Conservation (phyloP, 2,888 invertebrate species). For the Pelosia muscerda region DNA sequence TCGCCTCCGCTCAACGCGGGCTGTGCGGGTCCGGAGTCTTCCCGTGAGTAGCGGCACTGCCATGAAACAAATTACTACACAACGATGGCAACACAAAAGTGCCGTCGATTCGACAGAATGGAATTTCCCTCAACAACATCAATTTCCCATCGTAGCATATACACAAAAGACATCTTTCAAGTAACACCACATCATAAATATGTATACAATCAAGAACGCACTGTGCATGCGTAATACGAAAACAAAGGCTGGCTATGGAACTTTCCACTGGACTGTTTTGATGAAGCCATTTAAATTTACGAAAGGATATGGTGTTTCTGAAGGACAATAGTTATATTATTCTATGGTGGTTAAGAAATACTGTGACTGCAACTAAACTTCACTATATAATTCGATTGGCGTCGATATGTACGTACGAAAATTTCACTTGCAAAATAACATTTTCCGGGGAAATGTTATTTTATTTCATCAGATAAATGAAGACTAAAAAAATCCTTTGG, state of each 20-base stretch:
- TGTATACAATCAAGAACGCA: constrained; percentile 11
- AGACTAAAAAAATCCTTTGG: no score
- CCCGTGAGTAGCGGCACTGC: no score
- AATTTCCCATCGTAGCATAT: neutral
- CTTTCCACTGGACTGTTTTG: constrained; percentile 34
- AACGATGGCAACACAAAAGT: no score
- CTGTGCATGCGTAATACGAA: constrained; percentile 11
- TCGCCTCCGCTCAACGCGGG: no score
- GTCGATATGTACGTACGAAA: no score
- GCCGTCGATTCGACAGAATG: no score
- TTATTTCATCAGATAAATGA: no score
- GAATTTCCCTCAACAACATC: neutral
- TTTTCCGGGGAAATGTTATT: no score
- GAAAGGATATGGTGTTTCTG: constrained; percentile 24
- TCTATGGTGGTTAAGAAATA: neutral
- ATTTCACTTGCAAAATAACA: no score
- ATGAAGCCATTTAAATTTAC: constrained; percentile 34
- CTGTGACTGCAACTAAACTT: neutral
- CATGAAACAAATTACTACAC: no score
- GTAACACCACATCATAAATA: constrained; percentile 18
- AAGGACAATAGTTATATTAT: constrained; percentile 13
- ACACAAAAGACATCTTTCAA: neutral
- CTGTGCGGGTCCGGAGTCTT: no score
- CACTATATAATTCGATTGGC: no score
- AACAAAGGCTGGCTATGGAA: constrained; percentile 16